phyloP scores from a whole-genome alignment of 2,888 invertebrate species.

The Crossocerus cetratus region DNA sequence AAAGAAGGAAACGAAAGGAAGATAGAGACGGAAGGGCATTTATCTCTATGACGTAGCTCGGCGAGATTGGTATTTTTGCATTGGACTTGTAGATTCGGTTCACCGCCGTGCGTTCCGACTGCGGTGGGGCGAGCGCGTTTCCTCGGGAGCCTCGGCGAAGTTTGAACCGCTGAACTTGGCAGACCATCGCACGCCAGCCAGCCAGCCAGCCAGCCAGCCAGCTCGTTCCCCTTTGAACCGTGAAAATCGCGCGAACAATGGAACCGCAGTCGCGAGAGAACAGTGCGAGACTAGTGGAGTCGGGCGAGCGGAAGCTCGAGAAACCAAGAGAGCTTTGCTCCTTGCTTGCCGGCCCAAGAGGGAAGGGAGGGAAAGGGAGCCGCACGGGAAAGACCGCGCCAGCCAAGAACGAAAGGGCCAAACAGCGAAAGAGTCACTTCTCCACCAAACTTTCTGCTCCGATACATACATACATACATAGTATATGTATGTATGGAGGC shows the following conservation, averaged over 20 bases:
- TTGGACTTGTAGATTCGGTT: conserved; percentile 33
- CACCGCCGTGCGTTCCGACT: conserved; percentile 37
- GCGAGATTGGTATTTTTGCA: conserved; percentile 27
- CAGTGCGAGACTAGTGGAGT: too few relatives aligned
- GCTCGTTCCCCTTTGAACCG: conserved; percentile 53
- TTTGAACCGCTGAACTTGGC: conserved; percentile 56
- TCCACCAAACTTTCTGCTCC: too few relatives aligned
- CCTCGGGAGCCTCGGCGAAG: conserved; percentile 53
- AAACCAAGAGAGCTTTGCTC: not conserved
- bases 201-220: conserved; percentile 43
- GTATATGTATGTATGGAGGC: too few relatives aligned
- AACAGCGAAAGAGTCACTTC: too few relatives aligned
- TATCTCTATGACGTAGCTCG: conserved; percentile 5
- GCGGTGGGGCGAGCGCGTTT: conserved; percentile 48
- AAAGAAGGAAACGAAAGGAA: conserved; percentile 6
- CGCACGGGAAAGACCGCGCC: too few relatives aligned
- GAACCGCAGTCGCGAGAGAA: conserved; percentile 13
- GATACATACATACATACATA: too few relatives aligned
- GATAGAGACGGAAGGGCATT: not conserved
- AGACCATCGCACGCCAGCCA: conserved; percentile 43
- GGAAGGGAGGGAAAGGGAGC: too few relatives aligned
- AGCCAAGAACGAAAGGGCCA: too few relatives aligned
- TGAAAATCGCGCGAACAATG: conserved; percentile 62
- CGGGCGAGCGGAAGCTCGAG: not conserved
- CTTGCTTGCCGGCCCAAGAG: too few relatives aligned